Conservation (phyloP, 2,797 vertebrate species). For the Hypotaenidia okinawae region DNA sequence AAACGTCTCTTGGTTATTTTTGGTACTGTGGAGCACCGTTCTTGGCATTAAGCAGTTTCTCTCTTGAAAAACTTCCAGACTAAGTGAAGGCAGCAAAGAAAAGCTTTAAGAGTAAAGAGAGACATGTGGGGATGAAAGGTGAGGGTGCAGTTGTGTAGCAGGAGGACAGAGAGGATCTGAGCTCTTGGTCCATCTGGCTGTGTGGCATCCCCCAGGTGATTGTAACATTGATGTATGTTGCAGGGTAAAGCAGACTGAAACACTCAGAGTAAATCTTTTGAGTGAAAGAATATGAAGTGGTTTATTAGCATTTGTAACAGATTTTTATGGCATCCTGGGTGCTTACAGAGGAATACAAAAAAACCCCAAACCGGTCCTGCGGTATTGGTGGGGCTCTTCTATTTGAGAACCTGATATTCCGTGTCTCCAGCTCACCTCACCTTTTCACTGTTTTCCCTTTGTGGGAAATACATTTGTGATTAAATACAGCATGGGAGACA, state of each 20-base stretch:
- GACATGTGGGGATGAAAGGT: neutral
- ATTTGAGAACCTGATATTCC: neutral
- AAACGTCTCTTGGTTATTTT: neutral
- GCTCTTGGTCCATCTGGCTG: rapidly evolving
- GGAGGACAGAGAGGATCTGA: neutral
- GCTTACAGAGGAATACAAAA: neutral
- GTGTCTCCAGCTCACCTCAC: neutral
- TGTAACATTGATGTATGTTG: neutral
- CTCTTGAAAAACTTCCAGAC: neutral
- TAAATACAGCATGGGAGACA: neutral
- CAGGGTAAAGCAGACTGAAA: neutral
- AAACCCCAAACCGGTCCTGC: neutral
- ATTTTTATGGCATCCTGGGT: neutral
- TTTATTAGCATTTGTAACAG: neutral
- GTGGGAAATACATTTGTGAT: neutral
- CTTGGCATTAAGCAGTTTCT: neutral
- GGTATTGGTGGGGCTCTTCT: neutral
- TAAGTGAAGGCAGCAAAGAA: neutral
- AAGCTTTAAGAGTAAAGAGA: neutral
- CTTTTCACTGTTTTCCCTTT: neutral
- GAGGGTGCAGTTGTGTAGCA: neutral
- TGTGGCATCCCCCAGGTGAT: rapidly evolving
- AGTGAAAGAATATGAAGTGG: neutral
- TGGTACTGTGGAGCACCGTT: neutral
- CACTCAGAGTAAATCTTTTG: neutral